Conservation (phyloP, 2,888 invertebrate species). For the Xanthostigma xanthostigma region DNA sequence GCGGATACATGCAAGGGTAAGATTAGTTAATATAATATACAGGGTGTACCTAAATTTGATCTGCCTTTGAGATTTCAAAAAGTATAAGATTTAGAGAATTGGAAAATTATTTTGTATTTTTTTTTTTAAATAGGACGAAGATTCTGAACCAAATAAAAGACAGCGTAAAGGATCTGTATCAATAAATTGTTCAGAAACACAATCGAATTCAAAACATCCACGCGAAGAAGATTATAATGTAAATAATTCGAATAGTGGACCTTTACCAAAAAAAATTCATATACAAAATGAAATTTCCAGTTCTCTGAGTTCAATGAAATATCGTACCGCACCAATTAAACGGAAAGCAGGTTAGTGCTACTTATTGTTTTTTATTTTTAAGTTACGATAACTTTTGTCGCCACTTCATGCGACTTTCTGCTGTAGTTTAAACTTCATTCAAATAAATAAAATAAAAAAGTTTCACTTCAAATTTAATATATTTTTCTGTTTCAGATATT, state of each 20-base stretch:
- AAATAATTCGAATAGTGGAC: not conserved
- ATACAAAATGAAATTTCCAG: not conserved
- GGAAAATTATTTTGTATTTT: not conserved
- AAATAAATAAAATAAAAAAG: not conserved
- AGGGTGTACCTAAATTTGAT: too few relatives aligned
- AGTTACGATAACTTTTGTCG: too few relatives aligned
- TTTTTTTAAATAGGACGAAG: slow-evolving; percentile 8
- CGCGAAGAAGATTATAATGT: not conserved
- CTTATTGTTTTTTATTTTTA: too few relatives aligned
- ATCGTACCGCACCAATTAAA: not conserved
- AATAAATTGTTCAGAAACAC: not conserved
- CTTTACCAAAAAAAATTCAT: too few relatives aligned
- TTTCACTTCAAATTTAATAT: too few relatives aligned
- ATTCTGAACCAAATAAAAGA: slow-evolving; percentile 8
- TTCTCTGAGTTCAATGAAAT: not conserved
- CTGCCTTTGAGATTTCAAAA: too few relatives aligned
- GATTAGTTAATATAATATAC: not conserved
- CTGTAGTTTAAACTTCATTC: not conserved
- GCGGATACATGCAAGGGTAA: slow-evolving; percentile 33
- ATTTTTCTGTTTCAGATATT: not conserved
- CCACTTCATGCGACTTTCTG: not conserved
- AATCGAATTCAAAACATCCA: not conserved
- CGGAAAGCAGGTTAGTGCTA: slow-evolving; percentile 3
- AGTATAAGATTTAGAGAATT: too few relatives aligned
- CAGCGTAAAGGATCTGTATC: slow-evolving; percentile 6